Percentiles rank a stretch among this genome's conserved stretches.
These are phyloP conservation scores for Pristiophorus japonicus DNA, from an alignment of 2,113 vertebrate species.

Conservation along the genomic window DNA sequence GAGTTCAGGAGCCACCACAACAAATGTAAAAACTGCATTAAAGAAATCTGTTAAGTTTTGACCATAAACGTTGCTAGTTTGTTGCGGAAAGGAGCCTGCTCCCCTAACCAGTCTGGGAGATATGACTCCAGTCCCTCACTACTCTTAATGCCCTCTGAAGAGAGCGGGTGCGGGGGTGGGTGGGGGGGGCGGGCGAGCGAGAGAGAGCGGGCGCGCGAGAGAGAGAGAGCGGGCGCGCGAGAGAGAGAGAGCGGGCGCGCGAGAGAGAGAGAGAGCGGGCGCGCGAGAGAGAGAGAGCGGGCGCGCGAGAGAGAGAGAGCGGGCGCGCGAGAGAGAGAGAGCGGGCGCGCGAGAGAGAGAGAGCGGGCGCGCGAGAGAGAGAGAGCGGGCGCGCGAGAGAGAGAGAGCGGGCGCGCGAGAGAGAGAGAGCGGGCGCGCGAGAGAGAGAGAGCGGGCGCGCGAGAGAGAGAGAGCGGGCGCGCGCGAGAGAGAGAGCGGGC, in stretches of 20 bases:
- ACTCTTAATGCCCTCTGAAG: neutral
- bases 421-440: no score
- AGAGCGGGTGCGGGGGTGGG: no score
- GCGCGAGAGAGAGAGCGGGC: neutral
- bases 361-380: no score
- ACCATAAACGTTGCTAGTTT: neutral
- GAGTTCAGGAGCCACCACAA: neutral
- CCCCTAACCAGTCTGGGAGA: neutral
- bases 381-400: no score
- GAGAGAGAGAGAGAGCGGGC: neutral
- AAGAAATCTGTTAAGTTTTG: neutral
- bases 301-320: neutral
- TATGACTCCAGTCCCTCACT: neutral
- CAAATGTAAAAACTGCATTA: neutral
- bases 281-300: neutral
- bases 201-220: neutral
- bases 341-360: neutral
- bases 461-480: no score
- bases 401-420: no score
- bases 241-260: neutral
- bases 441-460: no score
- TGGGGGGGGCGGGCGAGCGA: no score
- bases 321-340: neutral
- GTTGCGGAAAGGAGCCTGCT: neutral
- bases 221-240: neutral